Evolutionary conservation across 2,113 vertebrate species (phyloP).

Genomic region (Psammodynastes pulverulentus): DNA sequence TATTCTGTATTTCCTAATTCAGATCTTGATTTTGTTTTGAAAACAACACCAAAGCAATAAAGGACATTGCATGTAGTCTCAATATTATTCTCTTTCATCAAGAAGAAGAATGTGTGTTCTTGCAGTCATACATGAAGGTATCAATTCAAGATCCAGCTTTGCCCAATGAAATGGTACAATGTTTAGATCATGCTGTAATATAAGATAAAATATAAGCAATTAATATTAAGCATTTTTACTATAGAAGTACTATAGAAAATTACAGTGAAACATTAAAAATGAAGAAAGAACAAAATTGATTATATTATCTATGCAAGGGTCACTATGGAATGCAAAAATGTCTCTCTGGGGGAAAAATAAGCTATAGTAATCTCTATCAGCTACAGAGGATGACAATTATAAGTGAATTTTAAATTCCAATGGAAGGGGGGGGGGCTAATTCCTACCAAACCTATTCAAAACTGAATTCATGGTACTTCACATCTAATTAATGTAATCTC

Average conservation of each 20-base stretch:
- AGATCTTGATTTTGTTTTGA: neutral
- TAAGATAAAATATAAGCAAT: neutral
- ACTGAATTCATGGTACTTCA: neutral
- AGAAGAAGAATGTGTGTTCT: neutral
- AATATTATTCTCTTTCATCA: neutral
- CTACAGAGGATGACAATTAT: no score
- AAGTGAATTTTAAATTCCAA: neutral
- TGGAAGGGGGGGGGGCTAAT: neutral
- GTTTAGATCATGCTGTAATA: neutral
- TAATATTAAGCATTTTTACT: neutral
- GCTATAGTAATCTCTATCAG: neutral
- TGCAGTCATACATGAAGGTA: no score
- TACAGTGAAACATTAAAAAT: neutral
- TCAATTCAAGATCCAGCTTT: neutral
- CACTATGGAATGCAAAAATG: neutral
- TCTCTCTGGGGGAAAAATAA: neutral
- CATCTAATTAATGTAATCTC: neutral
- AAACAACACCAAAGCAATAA: neutral
- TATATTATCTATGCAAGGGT: neutral
- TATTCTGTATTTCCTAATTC: neutral
- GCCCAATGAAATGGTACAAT: neutral
- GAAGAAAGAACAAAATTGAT: neutral
- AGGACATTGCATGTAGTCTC: neutral
- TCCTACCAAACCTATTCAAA: neutral
- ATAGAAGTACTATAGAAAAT: neutral